Base-by-base conservation (phyloP, 1,140 invertebrate genomes). In the Drosophila mayri region DNA sequence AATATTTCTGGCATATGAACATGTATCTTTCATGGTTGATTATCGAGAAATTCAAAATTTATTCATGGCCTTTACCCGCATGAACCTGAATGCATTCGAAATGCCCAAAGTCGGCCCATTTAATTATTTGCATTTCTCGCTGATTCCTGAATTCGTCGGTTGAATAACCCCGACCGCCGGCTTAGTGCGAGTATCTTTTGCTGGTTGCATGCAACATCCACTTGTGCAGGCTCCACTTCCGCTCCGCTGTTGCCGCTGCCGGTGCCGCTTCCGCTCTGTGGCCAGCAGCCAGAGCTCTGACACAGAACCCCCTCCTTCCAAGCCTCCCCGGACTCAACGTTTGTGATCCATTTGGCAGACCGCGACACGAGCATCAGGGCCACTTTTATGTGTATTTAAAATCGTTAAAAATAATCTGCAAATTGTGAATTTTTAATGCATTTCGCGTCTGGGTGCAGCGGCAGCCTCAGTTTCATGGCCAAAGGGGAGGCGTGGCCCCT, bases 381-480 rank as follows among this genome's bases (percentile, higher is more conserved):
- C 73, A 59, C 73, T 66, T 76, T 74, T 82, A 90, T 88, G 85
- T 81, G 85, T 90, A 90, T 88, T 88, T 85, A 88, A 88, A 88
- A 88, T 90, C 81, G 85, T 90, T 88, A 88, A 88, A 88, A 88
- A 88, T 88, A 88, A 90, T 90, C 85, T 90, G 85, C 49, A 86
- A 90, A 90, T 90, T 86, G 85, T 90, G 85, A 74, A 86, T 90
- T 81, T 90, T 90, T 90, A 88, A 88, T 90, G 86, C 86, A 68
- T 90, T 87, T 65, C 75, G 72, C 66, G 81, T 85, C 86, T 90
- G 85, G 85, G 66, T 35, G 74, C 43, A 22, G 58, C 32, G 44
- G 44, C 44, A 40, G 67, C 54, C 49, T 46, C 55, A 16, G 44
- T 71, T 54, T 50, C 73, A 61, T 67, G 35, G 43, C 79, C 73